Conservation (phyloP, 1,140 invertebrate genomes). For the Nixonia krombeini region DNA sequence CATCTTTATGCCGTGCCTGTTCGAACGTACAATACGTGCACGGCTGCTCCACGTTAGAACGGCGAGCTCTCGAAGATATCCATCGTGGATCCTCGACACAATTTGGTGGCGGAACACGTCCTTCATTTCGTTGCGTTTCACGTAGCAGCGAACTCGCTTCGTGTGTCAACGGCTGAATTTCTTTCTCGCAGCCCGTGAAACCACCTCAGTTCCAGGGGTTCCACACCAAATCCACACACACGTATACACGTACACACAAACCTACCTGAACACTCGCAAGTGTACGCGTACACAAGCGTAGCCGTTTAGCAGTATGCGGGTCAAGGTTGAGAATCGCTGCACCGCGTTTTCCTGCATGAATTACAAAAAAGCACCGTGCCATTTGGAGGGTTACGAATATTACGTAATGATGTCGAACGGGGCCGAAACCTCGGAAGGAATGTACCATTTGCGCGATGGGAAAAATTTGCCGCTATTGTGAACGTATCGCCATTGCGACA, state of each 20-base stretch:
- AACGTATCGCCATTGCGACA: too few species aligned
- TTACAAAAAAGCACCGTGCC: slow-evolving; percentile 32
- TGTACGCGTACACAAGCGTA: neutral
- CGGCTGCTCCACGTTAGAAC: slow-evolving; percentile 37
- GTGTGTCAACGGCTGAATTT: slow-evolving; percentile 46
- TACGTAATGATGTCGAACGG: slow-evolving; percentile 22
- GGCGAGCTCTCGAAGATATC: slow-evolving; percentile 47
- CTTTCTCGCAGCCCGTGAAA: slow-evolving; percentile 43
- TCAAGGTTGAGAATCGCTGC: slow-evolving; percentile 61
- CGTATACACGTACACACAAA: neutral
- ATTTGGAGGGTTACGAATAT: slow-evolving; percentile 22
- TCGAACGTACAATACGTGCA: slow-evolving; percentile 46
- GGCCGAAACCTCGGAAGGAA: slow-evolving; percentile 37
- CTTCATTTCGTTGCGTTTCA: slow-evolving; percentile 59
- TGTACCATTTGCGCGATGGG: slow-evolving; percentile 15
- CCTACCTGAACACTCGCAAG: neutral
- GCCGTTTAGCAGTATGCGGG: slow-evolving; percentile 49
- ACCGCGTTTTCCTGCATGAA: slow-evolving; percentile 28
- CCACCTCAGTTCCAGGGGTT: slow-evolving; percentile 49
- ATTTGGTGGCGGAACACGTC: slow-evolving; percentile 55
- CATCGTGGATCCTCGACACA: slow-evolving; percentile 60
- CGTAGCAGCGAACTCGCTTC: slow-evolving; percentile 42
- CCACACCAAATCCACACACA: slow-evolving; percentile 8
- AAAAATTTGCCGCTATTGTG: slow-evolving; percentile 15
- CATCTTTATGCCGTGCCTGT: slow-evolving; percentile 48